These are phyloP conservation scores for Metridium senile DNA, from an alignment of 92 coral and sea anemone genomes.

Conservation along the genomic window DNA sequence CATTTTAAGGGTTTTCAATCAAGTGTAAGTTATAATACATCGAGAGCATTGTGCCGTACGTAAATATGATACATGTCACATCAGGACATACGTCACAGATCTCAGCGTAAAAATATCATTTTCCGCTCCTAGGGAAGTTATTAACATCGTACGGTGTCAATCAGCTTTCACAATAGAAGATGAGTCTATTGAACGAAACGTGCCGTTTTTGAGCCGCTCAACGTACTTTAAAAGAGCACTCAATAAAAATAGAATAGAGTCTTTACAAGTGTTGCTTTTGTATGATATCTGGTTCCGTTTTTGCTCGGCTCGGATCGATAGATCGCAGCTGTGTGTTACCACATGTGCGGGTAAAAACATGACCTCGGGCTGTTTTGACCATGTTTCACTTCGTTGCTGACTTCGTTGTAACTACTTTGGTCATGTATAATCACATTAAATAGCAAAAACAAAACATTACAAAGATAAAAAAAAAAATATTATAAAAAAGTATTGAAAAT, in stretches of 20 bases:
- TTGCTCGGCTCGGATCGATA: too few relatives aligned
- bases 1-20: not conserved
- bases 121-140: not conserved
- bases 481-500: too few relatives aligned
- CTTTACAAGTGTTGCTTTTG: not conserved
- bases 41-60: not conserved
- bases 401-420: too few relatives aligned
- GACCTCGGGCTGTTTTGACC: too few relatives aligned
- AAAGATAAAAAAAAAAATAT: too few relatives aligned
- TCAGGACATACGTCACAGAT: not conserved
- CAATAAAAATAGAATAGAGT: not conserved
- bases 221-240: not conserved
- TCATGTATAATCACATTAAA: too few relatives aligned
- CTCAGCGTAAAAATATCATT: not conserved
- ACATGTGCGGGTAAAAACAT: too few relatives aligned
- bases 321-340: not conserved
- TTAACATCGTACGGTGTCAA: too few relatives aligned
- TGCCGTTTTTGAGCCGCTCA: not conserved
- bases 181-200: not conserved
- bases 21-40: not conserved
- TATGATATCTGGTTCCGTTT: too few relatives aligned
- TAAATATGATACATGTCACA: conserved; percentile 3
- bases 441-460: too few relatives aligned
- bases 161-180: not conserved
- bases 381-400: too few relatives aligned